A percentile compares a stretch with the other conserved stretches of the same genome.
phyloP scores from a whole-genome alignment of 2,797 vertebrate genomes.

The Hydrophis major region DNA sequence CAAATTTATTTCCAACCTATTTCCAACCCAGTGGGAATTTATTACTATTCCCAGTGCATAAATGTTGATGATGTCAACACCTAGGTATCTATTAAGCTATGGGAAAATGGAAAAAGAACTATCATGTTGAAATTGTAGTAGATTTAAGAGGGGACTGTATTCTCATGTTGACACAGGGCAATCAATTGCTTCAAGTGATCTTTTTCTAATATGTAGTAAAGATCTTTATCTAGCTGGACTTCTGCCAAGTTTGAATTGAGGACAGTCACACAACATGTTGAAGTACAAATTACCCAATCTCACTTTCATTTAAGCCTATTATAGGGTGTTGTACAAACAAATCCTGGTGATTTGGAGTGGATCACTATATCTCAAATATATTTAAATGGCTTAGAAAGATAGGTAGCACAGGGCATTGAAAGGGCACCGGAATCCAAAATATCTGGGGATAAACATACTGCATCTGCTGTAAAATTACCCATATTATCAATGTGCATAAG shows the following conservation, averaged over 20 bases:
- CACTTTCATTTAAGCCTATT: background rate
- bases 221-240: background rate
- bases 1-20: background rate
- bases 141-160: background rate
- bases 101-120: background rate
- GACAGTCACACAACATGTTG: background rate
- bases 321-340: background rate
- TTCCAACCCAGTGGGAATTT: background rate
- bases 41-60: background rate
- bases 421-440: background rate
- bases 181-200: background rate
- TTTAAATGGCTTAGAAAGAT: background rate
- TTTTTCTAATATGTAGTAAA: background rate
- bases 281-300: background rate
- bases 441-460: background rate
- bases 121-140: background rate
- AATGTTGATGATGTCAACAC: background rate
- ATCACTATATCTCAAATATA: background rate
- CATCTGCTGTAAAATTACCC: background rate
- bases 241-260: background rate
- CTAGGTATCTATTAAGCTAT: background rate
- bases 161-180: background rate
- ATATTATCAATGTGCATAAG: background rate
- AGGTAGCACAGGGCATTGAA: background rate
- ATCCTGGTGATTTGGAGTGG: background rate